Conservation (phyloP, 2,113 vertebrate genomes). For the Nannobrachium achirus region DNA sequence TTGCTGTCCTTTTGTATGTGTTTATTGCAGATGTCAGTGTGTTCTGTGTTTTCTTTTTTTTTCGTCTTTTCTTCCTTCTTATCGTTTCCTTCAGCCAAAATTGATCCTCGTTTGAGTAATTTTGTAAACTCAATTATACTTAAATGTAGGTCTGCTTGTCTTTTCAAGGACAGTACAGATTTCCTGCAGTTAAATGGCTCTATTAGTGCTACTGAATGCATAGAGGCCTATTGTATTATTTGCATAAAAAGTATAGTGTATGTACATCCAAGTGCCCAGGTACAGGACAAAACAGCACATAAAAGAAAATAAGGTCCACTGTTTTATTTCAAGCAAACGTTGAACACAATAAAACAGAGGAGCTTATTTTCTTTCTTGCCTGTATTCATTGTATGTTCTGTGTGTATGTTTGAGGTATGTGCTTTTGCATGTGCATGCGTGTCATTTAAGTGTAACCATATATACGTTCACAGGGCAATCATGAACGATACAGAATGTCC, state of each 20-base stretch:
- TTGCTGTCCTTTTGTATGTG: neutral
- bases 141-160: neutral
- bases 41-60: neutral
- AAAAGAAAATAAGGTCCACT: no score
- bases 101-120: neutral
- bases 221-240: neutral
- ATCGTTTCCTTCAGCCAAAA: neutral
- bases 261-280: no score
- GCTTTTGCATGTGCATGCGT: neutral
- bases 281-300: no score
- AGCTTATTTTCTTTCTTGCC: neutral
- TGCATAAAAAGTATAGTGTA: no score
- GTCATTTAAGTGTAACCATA: neutral
- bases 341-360: no score
- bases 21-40: neutral
- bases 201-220: neutral
- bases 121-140: neutral
- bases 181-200: neutral
- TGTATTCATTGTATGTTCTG: neutral
- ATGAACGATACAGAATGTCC: neutral
- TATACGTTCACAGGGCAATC: neutral
- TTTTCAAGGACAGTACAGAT: neutral
- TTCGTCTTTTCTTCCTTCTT: neutral
- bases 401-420: constrained; percentile 10
- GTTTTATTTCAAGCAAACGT: no score